phyloP scores from a whole-genome alignment of 2,797 vertebrate species.

The Dallia pectoralis region DNA sequence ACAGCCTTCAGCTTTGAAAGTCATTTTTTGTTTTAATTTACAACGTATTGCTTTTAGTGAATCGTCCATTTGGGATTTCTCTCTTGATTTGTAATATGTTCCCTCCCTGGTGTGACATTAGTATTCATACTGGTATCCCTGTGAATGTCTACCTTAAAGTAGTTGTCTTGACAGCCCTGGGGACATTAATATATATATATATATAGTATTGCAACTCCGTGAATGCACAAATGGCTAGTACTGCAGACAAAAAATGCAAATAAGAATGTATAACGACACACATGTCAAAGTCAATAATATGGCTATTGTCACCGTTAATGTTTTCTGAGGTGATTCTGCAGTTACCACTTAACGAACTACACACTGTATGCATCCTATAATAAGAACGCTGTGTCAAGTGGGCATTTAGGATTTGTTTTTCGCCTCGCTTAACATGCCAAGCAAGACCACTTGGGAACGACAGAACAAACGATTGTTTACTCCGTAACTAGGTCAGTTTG shows the following conservation, averaged over 20 bases:
- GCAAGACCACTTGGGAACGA: background rate
- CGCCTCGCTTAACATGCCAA: background rate
- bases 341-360: background rate
- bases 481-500: background rate
- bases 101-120: background rate
- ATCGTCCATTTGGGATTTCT: background rate
- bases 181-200: background rate
- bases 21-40: background rate
- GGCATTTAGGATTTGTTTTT: background rate
- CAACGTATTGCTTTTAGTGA: background rate
- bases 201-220: background rate
- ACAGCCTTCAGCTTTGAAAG: background rate
- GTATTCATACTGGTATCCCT: background rate
- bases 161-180: background rate
- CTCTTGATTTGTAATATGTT: background rate
- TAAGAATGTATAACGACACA: background rate
- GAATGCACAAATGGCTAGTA: conserved; percentile 5
- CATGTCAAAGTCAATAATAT: background rate
- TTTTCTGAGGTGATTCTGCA: background rate
- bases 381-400: background rate
- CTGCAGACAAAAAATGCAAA: background rate
- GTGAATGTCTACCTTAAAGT: background rate
- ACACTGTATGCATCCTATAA: background rate
- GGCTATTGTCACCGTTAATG: background rate
- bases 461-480: background rate